These are phyloP conservation scores for Magallana angulata DNA, from an alignment of 1,140 invertebrate genomes.

Conservation along the genomic window DNA sequence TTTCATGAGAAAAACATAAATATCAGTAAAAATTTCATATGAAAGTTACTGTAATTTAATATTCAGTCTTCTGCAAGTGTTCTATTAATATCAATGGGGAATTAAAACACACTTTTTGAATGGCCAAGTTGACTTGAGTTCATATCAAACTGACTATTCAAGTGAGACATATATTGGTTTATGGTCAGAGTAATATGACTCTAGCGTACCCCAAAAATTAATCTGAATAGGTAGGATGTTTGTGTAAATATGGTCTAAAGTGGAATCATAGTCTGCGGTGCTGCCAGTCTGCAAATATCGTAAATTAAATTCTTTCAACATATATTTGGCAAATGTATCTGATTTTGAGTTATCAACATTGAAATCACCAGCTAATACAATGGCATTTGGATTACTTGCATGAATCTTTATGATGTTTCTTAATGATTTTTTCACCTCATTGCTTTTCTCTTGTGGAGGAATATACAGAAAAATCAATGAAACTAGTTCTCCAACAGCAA, in stretches of 20 bases:
- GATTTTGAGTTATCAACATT: constrained; percentile 5
- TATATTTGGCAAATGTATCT: not conserved
- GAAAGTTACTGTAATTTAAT: no score
- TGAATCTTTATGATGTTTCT: no score
- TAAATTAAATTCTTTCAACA: not conserved
- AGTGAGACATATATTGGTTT: not conserved
- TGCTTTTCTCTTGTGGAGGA: not conserved
- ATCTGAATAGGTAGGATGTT: not conserved
- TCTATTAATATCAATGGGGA: no score
- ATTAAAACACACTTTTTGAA: no score
- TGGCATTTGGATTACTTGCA: not conserved
- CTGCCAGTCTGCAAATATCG: not conserved
- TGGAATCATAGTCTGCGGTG: not conserved
- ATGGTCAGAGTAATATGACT: constrained; percentile 38
- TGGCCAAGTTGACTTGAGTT: no score
- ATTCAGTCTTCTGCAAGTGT: no score
- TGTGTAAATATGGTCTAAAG: constrained; percentile 13
- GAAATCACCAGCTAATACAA: constrained; percentile 23
- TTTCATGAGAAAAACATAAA: no score
- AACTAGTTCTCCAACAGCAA: not conserved
- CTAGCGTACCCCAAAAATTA: not conserved
- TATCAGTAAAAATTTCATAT: no score
- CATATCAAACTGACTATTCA: not conserved
- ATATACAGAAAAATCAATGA: constrained; percentile 13
- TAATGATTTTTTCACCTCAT: not conserved